These are phyloP conservation scores for Nycticorax nycticorax DNA, from an alignment of 2,113 vertebrate genomes.

Conservation along the genomic window DNA sequence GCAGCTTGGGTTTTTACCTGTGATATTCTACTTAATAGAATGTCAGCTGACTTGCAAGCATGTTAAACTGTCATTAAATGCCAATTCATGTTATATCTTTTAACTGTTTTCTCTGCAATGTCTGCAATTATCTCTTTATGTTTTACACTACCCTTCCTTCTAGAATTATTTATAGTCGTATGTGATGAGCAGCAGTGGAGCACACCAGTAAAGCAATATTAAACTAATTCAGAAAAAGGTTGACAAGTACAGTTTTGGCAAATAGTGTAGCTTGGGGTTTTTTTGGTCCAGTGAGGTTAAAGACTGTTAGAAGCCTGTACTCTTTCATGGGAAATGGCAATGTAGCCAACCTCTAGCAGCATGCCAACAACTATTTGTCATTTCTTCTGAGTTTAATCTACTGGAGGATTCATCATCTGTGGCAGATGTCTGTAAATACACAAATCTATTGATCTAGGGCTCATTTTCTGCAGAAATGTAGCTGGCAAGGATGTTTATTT, in stretches of 20 bases:
- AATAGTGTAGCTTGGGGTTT: neutral
- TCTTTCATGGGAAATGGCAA: neutral
- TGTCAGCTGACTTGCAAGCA: neutral
- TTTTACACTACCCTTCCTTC: neutral
- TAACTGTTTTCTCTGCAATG: neutral
- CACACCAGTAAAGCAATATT: neutral
- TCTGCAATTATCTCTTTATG: neutral
- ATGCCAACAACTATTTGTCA: neutral
- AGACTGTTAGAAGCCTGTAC: neutral
- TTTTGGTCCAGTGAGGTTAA: neutral
- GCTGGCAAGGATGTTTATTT: neutral
- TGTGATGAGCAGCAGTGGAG: neutral
- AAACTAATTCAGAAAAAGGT: neutral
- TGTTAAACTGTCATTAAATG: neutral
- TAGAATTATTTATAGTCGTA: neutral
- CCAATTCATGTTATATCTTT: neutral
- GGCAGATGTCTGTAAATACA: conserved; percentile 13
- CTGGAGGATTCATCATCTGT: neutral
- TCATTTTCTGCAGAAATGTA: neutral
- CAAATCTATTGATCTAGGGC: neutral
- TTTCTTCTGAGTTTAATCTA: neutral
- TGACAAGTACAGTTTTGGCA: neutral
- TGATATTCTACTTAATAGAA: neutral
- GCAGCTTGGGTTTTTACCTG: neutral
- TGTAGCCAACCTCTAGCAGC: neutral